phyloP scores from a whole-genome alignment of 2,113 vertebrate species.

The Alethe castanea region DNA sequence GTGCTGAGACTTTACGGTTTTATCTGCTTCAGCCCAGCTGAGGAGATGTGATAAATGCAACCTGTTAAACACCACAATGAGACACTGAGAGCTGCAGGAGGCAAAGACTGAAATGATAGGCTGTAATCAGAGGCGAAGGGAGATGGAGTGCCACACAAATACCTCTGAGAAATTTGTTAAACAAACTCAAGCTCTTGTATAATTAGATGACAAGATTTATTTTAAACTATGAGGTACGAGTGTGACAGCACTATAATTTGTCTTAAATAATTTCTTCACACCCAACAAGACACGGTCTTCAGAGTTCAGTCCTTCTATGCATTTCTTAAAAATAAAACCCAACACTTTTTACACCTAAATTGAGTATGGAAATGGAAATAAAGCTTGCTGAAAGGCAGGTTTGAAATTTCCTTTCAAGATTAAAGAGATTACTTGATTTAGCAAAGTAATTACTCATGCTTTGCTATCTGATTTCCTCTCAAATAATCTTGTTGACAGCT shows the following conservation, averaged over 20 bases:
- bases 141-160: slow-evolving; percentile 16
- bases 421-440: slow-evolving; percentile 47
- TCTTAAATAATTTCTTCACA: slow-evolving; percentile 70
- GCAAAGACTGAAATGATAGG: not conserved
- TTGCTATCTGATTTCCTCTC: slow-evolving; percentile 50
- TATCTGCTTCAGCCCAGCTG: slow-evolving; percentile 17
- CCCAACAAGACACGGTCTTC: slow-evolving; percentile 35
- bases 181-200: slow-evolving; percentile 62
- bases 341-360: slow-evolving; percentile 50
- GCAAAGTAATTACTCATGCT: slow-evolving; percentile 65
- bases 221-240: slow-evolving; percentile 67
- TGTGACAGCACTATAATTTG: slow-evolving; percentile 74
- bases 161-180: slow-evolving; percentile 68
- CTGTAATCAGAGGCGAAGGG: slow-evolving; percentile 29
- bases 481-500: slow-evolving; percentile 37
- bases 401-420: slow-evolving; percentile 56
- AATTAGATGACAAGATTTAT: slow-evolving; percentile 77
- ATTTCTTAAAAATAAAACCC: slow-evolving; percentile 49
- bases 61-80: not conserved
- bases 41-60: slow-evolving; percentile 47
- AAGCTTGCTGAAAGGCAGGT: slow-evolving; percentile 40
- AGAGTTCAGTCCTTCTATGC: slow-evolving; percentile 43
- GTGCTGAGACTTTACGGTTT: not conserved
- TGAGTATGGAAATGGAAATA: slow-evolving; percentile 40
- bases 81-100: not conserved